Conservation (phyloP, 2,888 invertebrate species). For the Acleris laterana region DNA sequence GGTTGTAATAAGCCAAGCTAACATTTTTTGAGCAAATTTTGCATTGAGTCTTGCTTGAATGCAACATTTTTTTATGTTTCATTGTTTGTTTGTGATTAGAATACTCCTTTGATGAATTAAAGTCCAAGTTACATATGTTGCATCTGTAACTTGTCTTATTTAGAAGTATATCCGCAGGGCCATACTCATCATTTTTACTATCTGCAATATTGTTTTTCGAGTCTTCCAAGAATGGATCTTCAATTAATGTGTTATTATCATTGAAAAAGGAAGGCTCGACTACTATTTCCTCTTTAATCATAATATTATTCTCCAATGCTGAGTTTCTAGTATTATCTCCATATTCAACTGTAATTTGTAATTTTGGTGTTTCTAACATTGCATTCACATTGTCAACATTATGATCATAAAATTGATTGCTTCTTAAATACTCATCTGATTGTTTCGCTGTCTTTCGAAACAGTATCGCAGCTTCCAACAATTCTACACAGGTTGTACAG, state of each 20-base stretch:
- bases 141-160: slow-evolving; percentile 3
- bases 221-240: neutral
- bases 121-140: slow-evolving; percentile 19
- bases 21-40: slow-evolving; percentile 35
- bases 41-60: slow-evolving; percentile 32
- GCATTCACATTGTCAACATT: neutral
- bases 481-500: slow-evolving; percentile 34
- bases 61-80: slow-evolving; percentile 16
- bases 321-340: neutral
- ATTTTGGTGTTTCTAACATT: neutral
- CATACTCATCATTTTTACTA: neutral
- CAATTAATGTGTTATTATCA: neutral
- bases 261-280: slow-evolving; percentile 9
- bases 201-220: neutral
- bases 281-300: slow-evolving; percentile 17
- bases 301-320: slow-evolving; percentile 4
- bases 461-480: slow-evolving; percentile 36
- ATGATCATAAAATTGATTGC: neutral
- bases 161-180: neutral
- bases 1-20: slow-evolving; percentile 31
- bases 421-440: slow-evolving; percentile 23
- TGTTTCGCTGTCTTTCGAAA: slow-evolving; percentile 38
- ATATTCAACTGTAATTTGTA: slow-evolving; percentile 4
- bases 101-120: slow-evolving; percentile 13
- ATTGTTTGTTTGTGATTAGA: slow-evolving; percentile 21